Evolutionary conservation across 2,888 invertebrate genomes (phyloP), one percentile per base, ranked within the genome.

Genomic region (Amorpha juglandis): DNA sequence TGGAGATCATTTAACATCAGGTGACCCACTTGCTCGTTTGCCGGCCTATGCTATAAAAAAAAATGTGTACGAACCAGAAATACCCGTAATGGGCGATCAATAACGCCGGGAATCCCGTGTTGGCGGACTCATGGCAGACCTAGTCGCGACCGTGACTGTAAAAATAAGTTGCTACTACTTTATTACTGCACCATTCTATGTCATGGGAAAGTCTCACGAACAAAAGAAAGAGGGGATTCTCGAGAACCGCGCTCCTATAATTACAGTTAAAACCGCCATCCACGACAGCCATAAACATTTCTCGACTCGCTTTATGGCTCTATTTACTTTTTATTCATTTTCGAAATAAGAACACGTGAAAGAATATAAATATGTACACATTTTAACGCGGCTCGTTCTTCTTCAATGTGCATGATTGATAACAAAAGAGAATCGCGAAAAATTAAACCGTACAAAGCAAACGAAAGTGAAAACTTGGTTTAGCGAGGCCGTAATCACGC

Each of bases 121-220:
- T 64, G 19, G 47, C 47, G 47, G 64, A 33, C 35, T 14, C 47
- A 53, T 45, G 33, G 21, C 55, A 55, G 14, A 48, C 55, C 55
- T 35, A 53, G 33, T 45, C 55, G 45, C 55, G 64, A 21, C 55
- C 64, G 55, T 55, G 64, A 55, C 55, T 58, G 19, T 48, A 64
- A 64, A 64, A 64, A 64, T 64, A 64, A 64, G 64, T 64, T 64
- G 71, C 69, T 66, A 73, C 70, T 70, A 71, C 58, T 71, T 74
- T 70, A 69, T 64, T 71, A 71, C 72, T 63, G 64, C 53, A 52
- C 64, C 65, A 42, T 63, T 68, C 66, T 62, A 38, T 67, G 66
- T 62, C 71, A 79, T 80, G 81, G 74, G 80, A 81, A 81, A 80
- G 74, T 81, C 79, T 53, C 79, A 78, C 78, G 78, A 66, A 68